A percentile compares a stretch with the other conserved stretches of the same genome.
Conservation (phyloP, 2,888 invertebrate genomes). For the Villa cingulata region DNA sequence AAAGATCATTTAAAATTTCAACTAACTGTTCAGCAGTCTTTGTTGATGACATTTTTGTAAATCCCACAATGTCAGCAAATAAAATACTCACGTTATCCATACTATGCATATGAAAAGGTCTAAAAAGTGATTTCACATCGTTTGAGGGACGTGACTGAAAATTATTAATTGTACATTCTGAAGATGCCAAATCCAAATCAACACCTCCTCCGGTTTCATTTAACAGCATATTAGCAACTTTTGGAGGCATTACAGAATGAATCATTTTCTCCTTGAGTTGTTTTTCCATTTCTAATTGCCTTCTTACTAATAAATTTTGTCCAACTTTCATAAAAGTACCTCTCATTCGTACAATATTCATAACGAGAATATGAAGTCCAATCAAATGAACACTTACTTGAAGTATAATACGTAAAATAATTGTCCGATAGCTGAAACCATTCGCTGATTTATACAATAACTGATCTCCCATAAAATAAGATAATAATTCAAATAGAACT, state of each 20-base stretch:
- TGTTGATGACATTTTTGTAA: slow-evolving; percentile 92
- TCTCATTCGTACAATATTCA: slow-evolving; percentile 84
- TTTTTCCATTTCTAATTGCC: slow-evolving; percentile 85
- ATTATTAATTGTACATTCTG: slow-evolving; percentile 22
- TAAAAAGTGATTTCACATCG: slow-evolving; percentile 67
- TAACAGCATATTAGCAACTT: slow-evolving; percentile 74
- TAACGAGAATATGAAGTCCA: slow-evolving; percentile 83
- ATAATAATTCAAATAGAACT: slow-evolving; percentile 68
- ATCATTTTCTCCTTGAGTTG: slow-evolving; percentile 95
- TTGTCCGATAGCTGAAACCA: slow-evolving; percentile 43
- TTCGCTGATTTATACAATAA: slow-evolving; percentile 37
- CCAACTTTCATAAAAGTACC: slow-evolving; percentile 96
- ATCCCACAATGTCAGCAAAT: slow-evolving; percentile 96
- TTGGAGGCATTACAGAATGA: slow-evolving; percentile 93
- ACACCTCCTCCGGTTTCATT: slow-evolving; percentile 46
- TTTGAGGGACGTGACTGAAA: slow-evolving; percentile 29
- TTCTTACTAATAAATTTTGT: slow-evolving; percentile 76
- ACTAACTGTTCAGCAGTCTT: slow-evolving; percentile 94
- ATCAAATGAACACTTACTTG: slow-evolving; percentile 85
- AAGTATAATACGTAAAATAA: slow-evolving; percentile 59
- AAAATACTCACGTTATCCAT: slow-evolving; percentile 94
- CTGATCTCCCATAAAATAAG: slow-evolving; percentile 35
- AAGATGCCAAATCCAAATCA: slow-evolving; percentile 19
- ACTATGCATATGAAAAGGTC: slow-evolving; percentile 93
- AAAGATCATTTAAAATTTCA: slow-evolving; percentile 87